Evolutionary conservation across 2,113 vertebrate genomes (phyloP).

Genomic region (Misgurnus anguillicaudatus): DNA sequence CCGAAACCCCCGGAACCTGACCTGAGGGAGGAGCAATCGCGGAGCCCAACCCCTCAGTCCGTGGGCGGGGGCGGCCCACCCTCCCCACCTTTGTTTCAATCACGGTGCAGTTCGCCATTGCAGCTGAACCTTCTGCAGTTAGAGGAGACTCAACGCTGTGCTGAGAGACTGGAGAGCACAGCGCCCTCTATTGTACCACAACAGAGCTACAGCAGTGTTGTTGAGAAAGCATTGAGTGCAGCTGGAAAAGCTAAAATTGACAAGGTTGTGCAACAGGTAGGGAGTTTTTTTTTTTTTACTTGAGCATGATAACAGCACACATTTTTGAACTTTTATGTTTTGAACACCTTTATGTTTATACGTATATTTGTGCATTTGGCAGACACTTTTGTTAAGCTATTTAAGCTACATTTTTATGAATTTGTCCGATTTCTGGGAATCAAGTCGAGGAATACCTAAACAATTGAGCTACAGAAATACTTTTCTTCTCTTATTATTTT

Average conservation of each 20-base stretch:
- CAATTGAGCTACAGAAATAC: too few relatives aligned
- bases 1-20: conserved; percentile 64
- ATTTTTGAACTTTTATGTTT: too few relatives aligned
- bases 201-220: conserved; percentile 49
- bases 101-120: conserved; percentile 90
- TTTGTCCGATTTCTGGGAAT: too few relatives aligned
- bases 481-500: not conserved
- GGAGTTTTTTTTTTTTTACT: conserved; percentile 3
- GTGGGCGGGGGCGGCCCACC: conserved; percentile 64
- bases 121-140: conserved; percentile 90
- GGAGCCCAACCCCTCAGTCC: conserved; percentile 77
- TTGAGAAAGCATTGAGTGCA: conserved; percentile 63
- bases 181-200: conserved; percentile 57
- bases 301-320: too few relatives aligned
- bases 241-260: conserved; percentile 58
- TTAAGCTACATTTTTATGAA: too few relatives aligned
- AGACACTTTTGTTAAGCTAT: too few relatives aligned
- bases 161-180: conserved; percentile 67
- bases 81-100: conserved; percentile 86
- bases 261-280: conserved; percentile 73
- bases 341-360: too few relatives aligned
- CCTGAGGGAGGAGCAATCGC: conserved; percentile 66
- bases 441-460: too few relatives aligned
- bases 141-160: conserved; percentile 78
- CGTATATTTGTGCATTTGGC: too few relatives aligned